A percentile compares a stretch with the other conserved stretches of the same genome.
Conservation (phyloP, 2,888 invertebrate species). For the Dasypolia templi region DNA sequence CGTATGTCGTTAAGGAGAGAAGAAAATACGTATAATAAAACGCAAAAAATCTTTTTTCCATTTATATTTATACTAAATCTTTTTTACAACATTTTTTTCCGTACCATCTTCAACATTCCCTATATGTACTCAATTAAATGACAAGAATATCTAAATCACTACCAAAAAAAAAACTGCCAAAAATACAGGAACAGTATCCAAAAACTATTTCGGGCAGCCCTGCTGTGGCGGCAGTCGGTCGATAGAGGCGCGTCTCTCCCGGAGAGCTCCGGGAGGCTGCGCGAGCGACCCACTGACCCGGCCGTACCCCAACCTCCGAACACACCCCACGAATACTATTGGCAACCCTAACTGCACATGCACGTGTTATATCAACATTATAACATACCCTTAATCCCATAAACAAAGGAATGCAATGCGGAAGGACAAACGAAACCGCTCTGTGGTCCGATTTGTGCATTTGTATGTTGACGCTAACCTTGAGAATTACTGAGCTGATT, state of each 20-base stretch:
- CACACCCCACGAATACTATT: conserved; percentile 71
- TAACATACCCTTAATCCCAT: conserved; percentile 25
- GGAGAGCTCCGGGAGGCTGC: conserved; percentile 88
- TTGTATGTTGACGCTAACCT: conserved; percentile 10
- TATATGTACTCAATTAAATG: neutral
- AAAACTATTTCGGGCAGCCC: conserved; percentile 77
- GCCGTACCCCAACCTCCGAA: conserved; percentile 76
- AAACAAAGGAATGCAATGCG: conserved; percentile 56
- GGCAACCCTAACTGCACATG: conserved; percentile 79
- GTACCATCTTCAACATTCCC: neutral
- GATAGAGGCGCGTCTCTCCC: conserved; percentile 89
- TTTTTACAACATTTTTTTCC: neutral
- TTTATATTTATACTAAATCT: neutral
- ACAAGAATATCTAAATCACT: neutral
- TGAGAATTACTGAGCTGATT: conserved; percentile 12
- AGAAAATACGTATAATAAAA: neutral
- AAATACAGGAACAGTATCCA: conserved; percentile 5
- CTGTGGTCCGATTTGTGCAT: neutral
- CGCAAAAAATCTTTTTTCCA: neutral
- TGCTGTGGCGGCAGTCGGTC: conserved; percentile 85
- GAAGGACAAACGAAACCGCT: conserved; percentile 5
- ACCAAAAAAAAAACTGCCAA: neutral
- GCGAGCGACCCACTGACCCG: conserved; percentile 92
- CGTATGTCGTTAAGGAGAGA: too few relatives aligned
- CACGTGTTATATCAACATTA: conserved; percentile 69